Evolutionary conservation across 2,797 vertebrate species (phyloP), one percentile per base, ranked within the genome.

Genomic region (Sciurus carolinensis): DNA sequence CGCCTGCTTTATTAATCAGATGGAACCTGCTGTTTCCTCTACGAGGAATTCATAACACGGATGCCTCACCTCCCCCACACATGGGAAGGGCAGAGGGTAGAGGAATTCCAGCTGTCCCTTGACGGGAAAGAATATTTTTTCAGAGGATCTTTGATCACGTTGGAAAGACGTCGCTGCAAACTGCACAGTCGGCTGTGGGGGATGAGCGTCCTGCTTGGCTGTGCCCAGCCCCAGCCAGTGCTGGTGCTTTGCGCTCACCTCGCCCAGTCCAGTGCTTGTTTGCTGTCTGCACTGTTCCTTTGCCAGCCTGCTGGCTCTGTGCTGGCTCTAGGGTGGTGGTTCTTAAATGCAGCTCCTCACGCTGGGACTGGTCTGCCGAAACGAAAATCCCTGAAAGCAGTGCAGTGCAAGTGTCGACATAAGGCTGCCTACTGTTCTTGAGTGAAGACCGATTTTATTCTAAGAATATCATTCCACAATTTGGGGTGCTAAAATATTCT

Each of bases 191-290:
- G 76, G 50, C 7, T 50, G 12, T 12, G 6, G 24, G 33, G 52
- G n/a, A 18, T 50, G n/a, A 77, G 28, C 0, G 91, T 8, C 52
- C 80, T 28, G 1, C 62, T 9, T 26, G 87, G 67, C 67, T 15
- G 1, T 0, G 26, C 33, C 33, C 77, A 2, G 6, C 66, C 20
- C 54, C 1, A 0, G 5, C 47, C 44, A 0, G 2, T 17, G 33
- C 17, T 0, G 13, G 1, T 3, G 0, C 24, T 33, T 9, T 66
- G 59, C 11, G 0, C 12, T 18, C 18, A 17, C 28, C 10, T 42
- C 50, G 30, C 20, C 0, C 0, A 3, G 59, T 0, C 22, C 7
- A 13, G 69, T 3, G 17, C 66, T 3, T 11, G 0, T 72, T 50
- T 73, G 17, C 57, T 1, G 3, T 66, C 88, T 4, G 10, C 2